These are phyloP conservation scores for Tethea ocularis DNA, from an alignment of 2,888 invertebrate genomes.

Conservation along the genomic window DNA sequence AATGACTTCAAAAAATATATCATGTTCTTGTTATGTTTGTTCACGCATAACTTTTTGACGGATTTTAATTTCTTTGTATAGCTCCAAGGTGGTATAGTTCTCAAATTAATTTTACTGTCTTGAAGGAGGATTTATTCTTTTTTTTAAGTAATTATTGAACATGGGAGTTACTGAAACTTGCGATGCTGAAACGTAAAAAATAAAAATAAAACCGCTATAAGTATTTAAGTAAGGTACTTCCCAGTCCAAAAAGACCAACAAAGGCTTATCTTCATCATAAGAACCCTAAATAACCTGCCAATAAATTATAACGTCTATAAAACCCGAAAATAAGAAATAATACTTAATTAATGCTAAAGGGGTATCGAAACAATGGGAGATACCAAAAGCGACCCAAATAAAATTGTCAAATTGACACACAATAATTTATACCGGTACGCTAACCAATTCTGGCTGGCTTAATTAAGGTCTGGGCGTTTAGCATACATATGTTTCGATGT, in stretches of 20 bases:
- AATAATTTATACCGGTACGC: not conserved
- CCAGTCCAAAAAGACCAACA: not conserved
- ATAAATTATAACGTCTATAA: conserved; percentile 26
- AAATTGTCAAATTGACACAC: conserved; percentile 10
- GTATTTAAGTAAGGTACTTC: too few relatives aligned
- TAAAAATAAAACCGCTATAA: too few relatives aligned
- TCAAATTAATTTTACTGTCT: too few relatives aligned
- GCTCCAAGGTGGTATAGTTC: too few relatives aligned
- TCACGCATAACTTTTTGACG: too few relatives aligned
- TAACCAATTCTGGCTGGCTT: conserved; percentile 14
- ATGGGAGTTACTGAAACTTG: too few relatives aligned
- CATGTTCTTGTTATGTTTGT: too few relatives aligned
- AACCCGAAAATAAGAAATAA: not conserved
- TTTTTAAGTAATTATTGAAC: too few relatives aligned
- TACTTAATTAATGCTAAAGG: not conserved
- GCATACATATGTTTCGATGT: conserved; percentile 32
- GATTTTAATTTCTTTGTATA: too few relatives aligned
- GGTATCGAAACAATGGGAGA: not conserved
- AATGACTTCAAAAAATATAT: too few relatives aligned
- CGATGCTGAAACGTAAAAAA: too few relatives aligned
- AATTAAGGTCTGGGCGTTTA: conserved; percentile 51
- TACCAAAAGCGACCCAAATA: not conserved
- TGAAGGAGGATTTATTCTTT: too few relatives aligned
- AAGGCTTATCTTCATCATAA: conserved; percentile 23
- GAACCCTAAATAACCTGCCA: conserved; percentile 15